These are phyloP conservation scores for Melanostigma gelatinosum DNA, from an alignment of 2,113 vertebrate species.

Conservation along the genomic window DNA sequence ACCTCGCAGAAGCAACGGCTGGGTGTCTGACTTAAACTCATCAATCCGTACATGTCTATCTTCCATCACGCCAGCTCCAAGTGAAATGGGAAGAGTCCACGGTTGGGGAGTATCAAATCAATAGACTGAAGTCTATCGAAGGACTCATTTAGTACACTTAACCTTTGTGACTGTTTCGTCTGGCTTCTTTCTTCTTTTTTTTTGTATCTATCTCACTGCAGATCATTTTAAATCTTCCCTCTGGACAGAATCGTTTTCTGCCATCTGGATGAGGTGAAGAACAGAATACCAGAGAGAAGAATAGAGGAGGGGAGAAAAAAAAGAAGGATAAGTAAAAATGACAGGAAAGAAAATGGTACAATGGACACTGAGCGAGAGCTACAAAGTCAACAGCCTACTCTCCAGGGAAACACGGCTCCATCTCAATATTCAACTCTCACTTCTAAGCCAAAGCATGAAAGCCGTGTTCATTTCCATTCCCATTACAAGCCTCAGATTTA, in stretches of 20 bases:
- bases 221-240: constrained; percentile 54
- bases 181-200: constrained; percentile 18
- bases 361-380: constrained; percentile 48
- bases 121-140: constrained; percentile 72
- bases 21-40: neutral
- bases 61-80: constrained; percentile 9
- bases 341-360: constrained; percentile 24
- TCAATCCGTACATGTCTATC: constrained; percentile 1
- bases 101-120: constrained; percentile 57
- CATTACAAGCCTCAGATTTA: constrained; percentile 81
- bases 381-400: constrained; percentile 68
- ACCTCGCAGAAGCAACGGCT: constrained; percentile 1
- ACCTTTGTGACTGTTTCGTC: constrained; percentile 62
- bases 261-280: constrained; percentile 35
- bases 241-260: constrained; percentile 34
- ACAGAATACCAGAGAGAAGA: constrained; percentile 4
- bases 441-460: constrained; percentile 74
- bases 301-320: neutral
- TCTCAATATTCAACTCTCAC: constrained; percentile 63
- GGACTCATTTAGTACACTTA: constrained; percentile 62
- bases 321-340: constrained; percentile 20
- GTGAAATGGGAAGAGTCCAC: constrained; percentile 18
- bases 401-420: constrained; percentile 62
- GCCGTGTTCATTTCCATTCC: constrained; percentile 80
- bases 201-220: constrained; percentile 29